Evolutionary conservation across 2,113 vertebrate genomes (phyloP), one percentile per base, ranked within the genome.

Genomic region (Syrmaticus mikado): DNA sequence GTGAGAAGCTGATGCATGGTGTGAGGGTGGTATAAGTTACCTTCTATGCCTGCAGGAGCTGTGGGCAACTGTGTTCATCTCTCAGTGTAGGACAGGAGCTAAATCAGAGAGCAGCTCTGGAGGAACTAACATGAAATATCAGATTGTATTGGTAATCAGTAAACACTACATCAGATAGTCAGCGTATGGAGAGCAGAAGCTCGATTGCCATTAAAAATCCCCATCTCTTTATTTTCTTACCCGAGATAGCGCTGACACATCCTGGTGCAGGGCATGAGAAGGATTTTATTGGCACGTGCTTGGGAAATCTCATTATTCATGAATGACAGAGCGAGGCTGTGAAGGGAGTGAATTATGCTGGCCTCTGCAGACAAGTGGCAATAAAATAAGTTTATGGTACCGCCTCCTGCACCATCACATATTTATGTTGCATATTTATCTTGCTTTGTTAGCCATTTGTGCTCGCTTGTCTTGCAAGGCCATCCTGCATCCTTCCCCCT

Each of bases 331-430:
- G 52, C 0, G 1, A 85, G 82, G 85, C 14, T n/a, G n/a, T n/a
- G 3, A 83, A 92, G 62, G 30, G n/a, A 86, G 48, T 94, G 96
- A 96, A 64, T 96, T 93, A 97, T 93, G 90, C 18, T 79, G 62
- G 87, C 88, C 92, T 96, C 93, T 93, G 87, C 80, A 94, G 96
- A 82, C 73, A 88, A 89, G 85, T 90, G 73, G 90, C 70, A 86
- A 96, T 97, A 96, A 97, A 96, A 50, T 53, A 93, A 92, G 94
- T 93, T 97, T 93, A 97, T 81, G 36, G 85, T 38, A 84, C 87
- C 36, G 1, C 94, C 95, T 97, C 82, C 92, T 89, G 48, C 66
- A 84, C 85, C 43, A 24, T 84, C 93, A 68, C 73, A 36, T 92
- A 90, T 97, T 96, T 96, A 95, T 96, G 70, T 68, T 57, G 27